phyloP scores from a whole-genome alignment of 2,888 invertebrate genomes.

The Heliconius ethilla region DNA sequence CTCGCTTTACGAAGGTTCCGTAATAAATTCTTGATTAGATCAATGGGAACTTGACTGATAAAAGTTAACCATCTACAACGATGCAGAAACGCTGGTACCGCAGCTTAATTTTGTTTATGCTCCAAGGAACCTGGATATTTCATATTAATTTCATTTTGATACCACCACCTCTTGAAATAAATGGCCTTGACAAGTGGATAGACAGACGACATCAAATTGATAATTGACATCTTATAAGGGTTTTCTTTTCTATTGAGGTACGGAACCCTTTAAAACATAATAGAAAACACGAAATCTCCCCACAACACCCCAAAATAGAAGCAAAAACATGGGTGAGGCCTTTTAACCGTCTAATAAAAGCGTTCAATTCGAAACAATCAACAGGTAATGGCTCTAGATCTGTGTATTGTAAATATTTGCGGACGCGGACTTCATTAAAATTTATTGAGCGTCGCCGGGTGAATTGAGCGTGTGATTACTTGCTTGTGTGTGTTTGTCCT shows the following conservation, averaged over 20 bases:
- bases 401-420: conserved; percentile 38
- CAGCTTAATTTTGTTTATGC: no score
- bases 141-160: no score
- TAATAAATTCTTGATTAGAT: background rate
- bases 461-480: conserved; percentile 38
- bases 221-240: background rate
- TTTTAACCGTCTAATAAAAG: conserved; percentile 10
- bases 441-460: conserved; percentile 37
- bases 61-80: background rate
- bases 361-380: conserved; percentile 35
- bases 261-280: background rate
- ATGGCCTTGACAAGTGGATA: background rate
- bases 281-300: background rate
- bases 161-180: no score
- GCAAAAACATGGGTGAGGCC: background rate
- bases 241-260: background rate
- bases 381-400: conserved; percentile 37
- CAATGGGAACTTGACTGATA: background rate
- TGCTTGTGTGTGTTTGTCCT: conserved; percentile 4
- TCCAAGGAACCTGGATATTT: no score
- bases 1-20: background rate
- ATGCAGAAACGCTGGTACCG: background rate
- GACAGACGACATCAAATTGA: background rate
- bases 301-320: background rate
- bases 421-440: conserved; percentile 36